Evolutionary conservation across 2,113 vertebrate species (phyloP).

Genomic region (Gadus chalcogrammus): DNA sequence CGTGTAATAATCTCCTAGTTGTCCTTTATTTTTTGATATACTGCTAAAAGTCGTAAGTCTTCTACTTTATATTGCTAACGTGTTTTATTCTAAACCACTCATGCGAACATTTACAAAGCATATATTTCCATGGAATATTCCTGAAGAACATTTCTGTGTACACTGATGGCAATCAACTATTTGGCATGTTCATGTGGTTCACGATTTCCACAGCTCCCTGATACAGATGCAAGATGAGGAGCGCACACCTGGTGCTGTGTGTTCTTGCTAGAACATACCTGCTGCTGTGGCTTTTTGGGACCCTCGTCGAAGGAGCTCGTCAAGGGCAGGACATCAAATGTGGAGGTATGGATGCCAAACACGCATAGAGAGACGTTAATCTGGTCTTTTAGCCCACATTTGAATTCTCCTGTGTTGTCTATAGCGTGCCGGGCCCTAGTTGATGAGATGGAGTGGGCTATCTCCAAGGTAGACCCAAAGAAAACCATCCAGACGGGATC

Average conservation of each 20-base stretch:
- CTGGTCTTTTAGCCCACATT: background rate
- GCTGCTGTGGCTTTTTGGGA: conserved; percentile 47
- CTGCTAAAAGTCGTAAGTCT: conserved; percentile 35
- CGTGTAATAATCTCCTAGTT: conserved; percentile 27
- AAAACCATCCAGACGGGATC: conserved; percentile 94
- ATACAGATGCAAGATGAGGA: conserved; percentile 60
- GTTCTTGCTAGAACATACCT: conserved; percentile 41
- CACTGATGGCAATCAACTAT: too few relatives aligned
- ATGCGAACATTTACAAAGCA: too few relatives aligned
- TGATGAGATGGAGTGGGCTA: conserved; percentile 95
- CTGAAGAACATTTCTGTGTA: too few relatives aligned
- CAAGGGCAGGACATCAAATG: conserved; percentile 74
- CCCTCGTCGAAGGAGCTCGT: conserved; percentile 53
- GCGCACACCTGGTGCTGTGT: conserved; percentile 11
- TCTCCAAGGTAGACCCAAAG: conserved; percentile 87
- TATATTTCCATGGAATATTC: too few relatives aligned
- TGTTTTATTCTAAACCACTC: too few relatives aligned
- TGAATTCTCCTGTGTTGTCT: conserved; percentile 21
- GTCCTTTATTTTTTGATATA: conserved; percentile 1
- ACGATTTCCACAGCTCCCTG: too few relatives aligned
- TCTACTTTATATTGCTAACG: background rate
- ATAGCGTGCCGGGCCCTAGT: conserved; percentile 92
- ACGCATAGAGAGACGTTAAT: background rate
- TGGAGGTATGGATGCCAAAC: conserved; percentile 59
- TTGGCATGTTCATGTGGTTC: too few relatives aligned